Conservation (phyloP, 2,113 vertebrate species). For the Pantherophis guttatus region DNA sequence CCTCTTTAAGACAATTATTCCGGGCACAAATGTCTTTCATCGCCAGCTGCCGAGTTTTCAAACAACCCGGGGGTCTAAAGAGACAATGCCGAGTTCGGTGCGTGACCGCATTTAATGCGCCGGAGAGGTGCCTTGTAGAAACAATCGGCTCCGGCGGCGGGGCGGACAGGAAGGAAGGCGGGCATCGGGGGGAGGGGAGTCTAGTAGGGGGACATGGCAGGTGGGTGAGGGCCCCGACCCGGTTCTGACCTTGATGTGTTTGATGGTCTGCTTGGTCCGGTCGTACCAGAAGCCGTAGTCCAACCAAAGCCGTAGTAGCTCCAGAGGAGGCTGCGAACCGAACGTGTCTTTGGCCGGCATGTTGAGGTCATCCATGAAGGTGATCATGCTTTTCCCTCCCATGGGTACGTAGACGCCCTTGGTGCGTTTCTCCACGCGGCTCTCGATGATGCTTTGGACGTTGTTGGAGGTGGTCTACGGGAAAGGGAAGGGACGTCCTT, state of each 20-base stretch:
- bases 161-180: too few species aligned
- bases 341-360: constrained; percentile 85
- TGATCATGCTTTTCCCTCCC: constrained; percentile 82
- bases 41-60: neutral
- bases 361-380: constrained; percentile 87
- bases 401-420: constrained; percentile 80
- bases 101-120: neutral
- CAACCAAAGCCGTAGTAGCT: constrained; percentile 85
- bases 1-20: neutral
- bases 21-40: neutral
- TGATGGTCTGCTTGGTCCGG: constrained; percentile 77
- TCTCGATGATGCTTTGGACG: constrained; percentile 83
- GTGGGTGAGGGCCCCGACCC: too few species aligned
- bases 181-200: too few species aligned
- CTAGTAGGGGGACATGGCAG: neutral
- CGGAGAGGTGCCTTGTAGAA: neutral
- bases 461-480: constrained; percentile 80
- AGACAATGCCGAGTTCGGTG: neutral
- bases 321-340: constrained; percentile 86
- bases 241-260: constrained; percentile 78
- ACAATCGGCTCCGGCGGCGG: too few species aligned
- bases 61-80: neutral
- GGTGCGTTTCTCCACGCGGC: constrained; percentile 82
- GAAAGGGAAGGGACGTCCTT: neutral
- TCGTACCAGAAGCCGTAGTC: constrained; percentile 92